Percentiles rank a stretch among this genome's conserved stretches.
These are phyloP conservation scores for Bimastos eiseni DNA, from an alignment of 2,888 invertebrate species.

Conservation along the genomic window DNA sequence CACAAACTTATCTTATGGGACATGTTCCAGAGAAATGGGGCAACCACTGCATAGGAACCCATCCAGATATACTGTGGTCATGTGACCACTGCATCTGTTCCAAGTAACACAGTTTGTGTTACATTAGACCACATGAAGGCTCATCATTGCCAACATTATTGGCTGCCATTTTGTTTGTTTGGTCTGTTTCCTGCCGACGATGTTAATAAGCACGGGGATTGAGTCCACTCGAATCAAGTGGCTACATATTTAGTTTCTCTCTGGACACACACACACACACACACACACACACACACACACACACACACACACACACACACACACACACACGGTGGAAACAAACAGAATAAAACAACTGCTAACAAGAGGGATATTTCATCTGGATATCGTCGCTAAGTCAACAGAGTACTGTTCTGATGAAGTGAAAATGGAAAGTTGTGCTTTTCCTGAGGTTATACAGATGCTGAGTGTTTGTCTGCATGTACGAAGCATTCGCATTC, in stretches of 20 bases:
- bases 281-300: not conserved
- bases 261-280: not conserved
- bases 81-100: not conserved
- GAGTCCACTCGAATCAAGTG: slow-evolving; percentile 4
- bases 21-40: too few species aligned
- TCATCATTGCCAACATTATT: not conserved
- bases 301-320: not conserved
- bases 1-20: too few species aligned
- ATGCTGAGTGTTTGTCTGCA: not conserved
- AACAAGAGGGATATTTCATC: not conserved
- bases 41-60: not conserved
- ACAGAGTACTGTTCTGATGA: not conserved
- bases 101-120: not conserved
- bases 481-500: too few species aligned
- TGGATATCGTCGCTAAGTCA: not conserved
- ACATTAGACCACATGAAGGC: not conserved
- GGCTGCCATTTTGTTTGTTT: not conserved
- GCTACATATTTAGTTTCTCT: slow-evolving; percentile 4
- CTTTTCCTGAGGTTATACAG: not conserved
- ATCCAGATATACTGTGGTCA: not conserved
- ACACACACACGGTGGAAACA: not conserved
- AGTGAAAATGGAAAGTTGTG: not conserved
- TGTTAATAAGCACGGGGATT: not conserved
- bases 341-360: not conserved
- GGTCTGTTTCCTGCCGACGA: not conserved